phyloP scores from a whole-genome alignment of 2,113 vertebrate species.

The Aptenodytes forsteri region DNA sequence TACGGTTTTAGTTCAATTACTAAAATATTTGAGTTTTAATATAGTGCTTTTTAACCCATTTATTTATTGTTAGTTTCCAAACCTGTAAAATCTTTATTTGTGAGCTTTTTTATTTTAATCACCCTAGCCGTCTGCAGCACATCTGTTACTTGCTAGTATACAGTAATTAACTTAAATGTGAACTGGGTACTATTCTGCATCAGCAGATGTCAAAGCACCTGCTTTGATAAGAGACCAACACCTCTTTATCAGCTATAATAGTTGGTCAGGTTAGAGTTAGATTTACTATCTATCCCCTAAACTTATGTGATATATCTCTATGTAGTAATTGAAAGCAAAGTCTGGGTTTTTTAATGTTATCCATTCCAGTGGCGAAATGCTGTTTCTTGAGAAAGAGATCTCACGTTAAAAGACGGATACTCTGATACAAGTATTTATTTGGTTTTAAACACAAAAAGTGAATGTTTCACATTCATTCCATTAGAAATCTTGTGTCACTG shows the following conservation, averaged over 20 bases:
- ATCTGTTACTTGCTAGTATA: constrained; percentile 42
- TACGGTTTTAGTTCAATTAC: not conserved
- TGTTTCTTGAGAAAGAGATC: not conserved
- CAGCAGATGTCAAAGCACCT: constrained; percentile 7
- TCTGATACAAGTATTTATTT: not conserved
- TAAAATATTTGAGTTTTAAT: not conserved
- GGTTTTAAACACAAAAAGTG: not conserved
- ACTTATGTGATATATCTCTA: not conserved
- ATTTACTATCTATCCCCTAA: not conserved
- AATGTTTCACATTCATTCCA: not conserved
- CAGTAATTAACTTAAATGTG: constrained; percentile 52
- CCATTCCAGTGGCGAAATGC: not conserved
- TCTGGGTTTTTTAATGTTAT: not conserved
- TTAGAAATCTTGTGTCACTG: not conserved
- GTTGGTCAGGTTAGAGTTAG: not conserved
- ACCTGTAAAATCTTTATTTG: constrained; percentile 25
- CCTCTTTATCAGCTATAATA: not conserved
- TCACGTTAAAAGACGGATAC: not conserved
- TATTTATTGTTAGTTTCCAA: constrained; percentile 20
- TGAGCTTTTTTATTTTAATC: constrained; percentile 29
- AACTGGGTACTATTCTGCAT: not conserved
- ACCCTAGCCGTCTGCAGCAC: constrained; percentile 41
- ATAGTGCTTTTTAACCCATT: not conserved
- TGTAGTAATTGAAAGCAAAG: not conserved
- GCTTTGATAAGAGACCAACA: not conserved